Evolutionary conservation across 2,797 vertebrate species (phyloP), one percentile per base, ranked within the genome.

Genomic region (Allobates femoralis): DNA sequence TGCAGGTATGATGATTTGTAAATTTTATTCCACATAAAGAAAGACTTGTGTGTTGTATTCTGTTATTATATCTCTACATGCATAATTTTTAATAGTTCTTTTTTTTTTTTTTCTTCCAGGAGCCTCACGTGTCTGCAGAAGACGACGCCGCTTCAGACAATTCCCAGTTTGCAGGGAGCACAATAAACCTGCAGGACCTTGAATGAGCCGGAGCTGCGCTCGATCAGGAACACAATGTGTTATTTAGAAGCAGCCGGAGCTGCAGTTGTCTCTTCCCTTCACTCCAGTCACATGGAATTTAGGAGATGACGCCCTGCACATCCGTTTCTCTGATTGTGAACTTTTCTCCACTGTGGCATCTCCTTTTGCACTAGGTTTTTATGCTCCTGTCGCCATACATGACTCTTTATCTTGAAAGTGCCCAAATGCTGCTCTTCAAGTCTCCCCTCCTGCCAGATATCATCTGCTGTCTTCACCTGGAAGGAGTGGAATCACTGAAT

Each of bases 101-200:
- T 11, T 6, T 26, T 0, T 41, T 56, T 10, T 12, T 53, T 46
- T 69, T 55, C n/a, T 23, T 53, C 30, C 28, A 99, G 98, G 98
- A 99, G 21, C 95, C 96, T 15, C 94, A 95, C 7, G 96, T 95
- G 77, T 94, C 96, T 85, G 90, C 95, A 0, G 97, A 97, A 89
- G 97, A 97, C 0, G 95, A 96, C 89, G 94, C 96, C 37, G 94
- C 95, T 77, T 96, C 96, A 0, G 96, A 97, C 91, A 96, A 95
- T 88, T 94, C 94, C 3, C 96, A 96, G 91, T 96, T 97, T 91
- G 96, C 95, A 73, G 96, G 97, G 93, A 98, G 97, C 93, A 98
- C 97, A 90, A 97, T 97, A 93, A 98, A 98, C 89, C 92, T 98
- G 8, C 96, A 95, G 94, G 98, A 99, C 92, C 91, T 98, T 91